phyloP scores from a whole-genome alignment of 2,797 vertebrate genomes.

The Simalia tracyae region DNA sequence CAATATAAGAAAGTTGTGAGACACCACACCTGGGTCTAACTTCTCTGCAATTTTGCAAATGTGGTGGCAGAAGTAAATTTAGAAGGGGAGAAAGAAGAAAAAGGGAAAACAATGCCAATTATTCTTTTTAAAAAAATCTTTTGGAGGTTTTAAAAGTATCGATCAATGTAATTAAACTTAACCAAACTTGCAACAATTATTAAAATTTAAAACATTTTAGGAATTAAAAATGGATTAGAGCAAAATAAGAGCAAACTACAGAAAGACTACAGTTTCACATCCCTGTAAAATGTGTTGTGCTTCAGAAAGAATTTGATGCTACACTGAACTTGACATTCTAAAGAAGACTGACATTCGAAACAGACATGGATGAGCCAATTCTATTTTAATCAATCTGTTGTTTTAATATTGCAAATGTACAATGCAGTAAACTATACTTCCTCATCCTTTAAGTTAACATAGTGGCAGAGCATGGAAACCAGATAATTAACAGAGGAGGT shows the following conservation, averaged over 20 bases:
- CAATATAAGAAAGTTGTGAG: not conserved
- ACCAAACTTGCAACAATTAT: not conserved
- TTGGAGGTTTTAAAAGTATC: not conserved
- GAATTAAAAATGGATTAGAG: not conserved
- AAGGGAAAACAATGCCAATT: not conserved
- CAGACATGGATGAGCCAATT: constrained; percentile 5
- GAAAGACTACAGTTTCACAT: not conserved
- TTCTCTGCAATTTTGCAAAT: too few relatives aligned
- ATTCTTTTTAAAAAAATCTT: not conserved
- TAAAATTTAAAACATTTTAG: not conserved
- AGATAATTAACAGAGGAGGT: too few relatives aligned
- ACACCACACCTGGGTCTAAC: not conserved
- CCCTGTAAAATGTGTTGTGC: not conserved
- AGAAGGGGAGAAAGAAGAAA: not conserved
- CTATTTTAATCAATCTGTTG: not conserved
- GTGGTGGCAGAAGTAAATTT: not conserved
- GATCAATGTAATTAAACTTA: not conserved
- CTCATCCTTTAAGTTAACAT: not conserved
- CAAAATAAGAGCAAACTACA: not conserved
- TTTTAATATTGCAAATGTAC: not conserved
- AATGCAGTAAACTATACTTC: rapidly evolving
- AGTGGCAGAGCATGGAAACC: not conserved
- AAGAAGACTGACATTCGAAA: not conserved
- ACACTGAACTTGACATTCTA: not conserved
- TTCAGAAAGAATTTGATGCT: not conserved